phyloP scores from a whole-genome alignment of 92 coral and sea anemone species.

The Epizoanthus fatuus region DNA sequence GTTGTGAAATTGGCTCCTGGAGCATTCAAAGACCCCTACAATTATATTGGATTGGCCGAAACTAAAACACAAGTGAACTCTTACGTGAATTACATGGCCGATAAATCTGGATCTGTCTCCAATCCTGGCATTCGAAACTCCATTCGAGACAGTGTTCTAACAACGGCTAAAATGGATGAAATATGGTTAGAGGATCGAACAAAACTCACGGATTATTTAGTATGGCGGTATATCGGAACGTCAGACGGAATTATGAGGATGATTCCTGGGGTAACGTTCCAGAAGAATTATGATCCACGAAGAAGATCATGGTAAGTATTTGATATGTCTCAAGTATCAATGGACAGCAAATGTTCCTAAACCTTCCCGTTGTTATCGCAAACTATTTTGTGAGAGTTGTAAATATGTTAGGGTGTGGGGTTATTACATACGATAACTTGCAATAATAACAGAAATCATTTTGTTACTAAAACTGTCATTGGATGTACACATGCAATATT shows the following conservation, averaged over 20 bases:
- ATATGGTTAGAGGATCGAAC: constrained; percentile 65
- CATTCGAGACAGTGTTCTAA: constrained; percentile 58
- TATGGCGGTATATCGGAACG: constrained; percentile 68
- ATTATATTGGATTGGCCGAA: constrained; percentile 58
- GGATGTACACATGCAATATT: too few relatives aligned
- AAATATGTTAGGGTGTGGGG: too few relatives aligned
- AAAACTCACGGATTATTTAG: constrained; percentile 46
- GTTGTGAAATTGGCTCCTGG: constrained; percentile 70
- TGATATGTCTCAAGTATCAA: too few relatives aligned
- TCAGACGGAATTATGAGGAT: constrained; percentile 68
- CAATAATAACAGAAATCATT: too few relatives aligned
- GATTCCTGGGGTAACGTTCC: constrained; percentile 55
- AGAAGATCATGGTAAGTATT: constrained; percentile 63
- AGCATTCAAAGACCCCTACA: constrained; percentile 63
- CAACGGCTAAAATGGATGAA: constrained; percentile 47
- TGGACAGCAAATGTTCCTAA: too few relatives aligned
- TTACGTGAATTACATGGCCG: constrained; percentile 40
- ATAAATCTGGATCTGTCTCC: neutral
- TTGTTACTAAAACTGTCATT: too few relatives aligned
- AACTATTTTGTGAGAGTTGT: too few relatives aligned
- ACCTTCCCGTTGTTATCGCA: too few relatives aligned
- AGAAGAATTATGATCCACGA: constrained; percentile 63
- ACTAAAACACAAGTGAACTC: constrained; percentile 12
- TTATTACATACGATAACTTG: too few relatives aligned
- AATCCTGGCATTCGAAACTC: constrained; percentile 54